Evolutionary conservation across 1,140 invertebrate species (phyloP).

Genomic region (Cherax destructor): DNA sequence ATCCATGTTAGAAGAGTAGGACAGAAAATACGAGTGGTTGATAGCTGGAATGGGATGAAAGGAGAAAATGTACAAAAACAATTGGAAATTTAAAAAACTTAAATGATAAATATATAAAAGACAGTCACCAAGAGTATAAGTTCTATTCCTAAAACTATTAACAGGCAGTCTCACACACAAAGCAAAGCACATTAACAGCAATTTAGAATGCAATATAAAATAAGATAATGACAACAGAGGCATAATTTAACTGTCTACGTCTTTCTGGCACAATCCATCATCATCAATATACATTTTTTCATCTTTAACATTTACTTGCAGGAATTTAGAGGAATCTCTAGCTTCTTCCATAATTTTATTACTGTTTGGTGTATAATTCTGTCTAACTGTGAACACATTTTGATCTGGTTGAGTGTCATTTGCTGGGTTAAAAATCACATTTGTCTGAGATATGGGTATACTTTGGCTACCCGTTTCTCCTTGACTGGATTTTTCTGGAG

Average conservation of each 20-base stretch:
- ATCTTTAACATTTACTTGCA: conserved; percentile 32
- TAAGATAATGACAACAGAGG: too few species aligned
- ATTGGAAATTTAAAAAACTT: too few species aligned
- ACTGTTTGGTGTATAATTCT: background rate
- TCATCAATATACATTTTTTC: conserved; percentile 5
- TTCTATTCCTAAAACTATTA: too few species aligned
- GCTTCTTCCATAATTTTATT: background rate
- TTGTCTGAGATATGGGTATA: background rate
- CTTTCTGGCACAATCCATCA: background rate
- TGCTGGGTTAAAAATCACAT: background rate
- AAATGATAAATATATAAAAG: too few species aligned
- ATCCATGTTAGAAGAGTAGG: too few species aligned
- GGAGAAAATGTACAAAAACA: too few species aligned
- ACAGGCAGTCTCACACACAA: too few species aligned
- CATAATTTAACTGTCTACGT: background rate
- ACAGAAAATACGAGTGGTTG: too few species aligned
- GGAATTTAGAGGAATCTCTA: conserved; percentile 19
- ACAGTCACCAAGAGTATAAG: too few species aligned
- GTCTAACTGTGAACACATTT: background rate
- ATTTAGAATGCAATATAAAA: too few species aligned
- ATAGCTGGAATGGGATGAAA: too few species aligned
- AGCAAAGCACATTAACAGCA: too few species aligned
- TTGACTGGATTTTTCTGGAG: background rate
- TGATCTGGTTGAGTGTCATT: background rate
- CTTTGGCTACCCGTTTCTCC: background rate